Conservation (phyloP, 2,797 vertebrate genomes). For the Diplodus sargus region DNA sequence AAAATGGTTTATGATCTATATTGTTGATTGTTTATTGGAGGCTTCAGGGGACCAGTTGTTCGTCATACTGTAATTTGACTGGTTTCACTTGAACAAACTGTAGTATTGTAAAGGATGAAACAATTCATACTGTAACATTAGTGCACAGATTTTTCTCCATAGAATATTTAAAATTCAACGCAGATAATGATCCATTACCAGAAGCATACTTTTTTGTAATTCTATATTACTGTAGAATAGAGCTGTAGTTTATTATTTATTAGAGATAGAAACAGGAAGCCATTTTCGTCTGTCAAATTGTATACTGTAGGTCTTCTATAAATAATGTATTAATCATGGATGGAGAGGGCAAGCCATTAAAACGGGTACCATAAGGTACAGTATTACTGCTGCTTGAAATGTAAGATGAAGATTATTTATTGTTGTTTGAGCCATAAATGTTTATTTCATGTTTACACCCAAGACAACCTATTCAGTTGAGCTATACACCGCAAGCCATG, state of each 20-base stretch:
- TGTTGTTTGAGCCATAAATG: conserved; percentile 67
- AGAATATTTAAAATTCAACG: neutral
- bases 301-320: neutral
- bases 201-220: neutral
- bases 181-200: neutral
- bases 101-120: conserved; percentile 1
- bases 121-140: neutral
- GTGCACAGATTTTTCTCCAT: neutral
- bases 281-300: neutral
- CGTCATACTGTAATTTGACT: neutral
- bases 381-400: conserved; percentile 49
- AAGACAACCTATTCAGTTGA: conserved; percentile 26
- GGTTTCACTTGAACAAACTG: neutral
- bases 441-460: conserved; percentile 62
- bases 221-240: conserved; percentile 15
- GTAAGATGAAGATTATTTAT: conserved; percentile 52
- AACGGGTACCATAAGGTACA: conserved; percentile 23
- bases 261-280: conserved; percentile 42
- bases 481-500: conserved; percentile 51
- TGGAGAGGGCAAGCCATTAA: conserved; percentile 39
- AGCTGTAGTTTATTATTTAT: conserved; percentile 35
- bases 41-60: neutral
- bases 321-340: conserved; percentile 11
- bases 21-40: neutral
- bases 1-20: neutral